A percentile compares a stretch with the other conserved stretches of the same genome.
phyloP scores from a whole-genome alignment of 2,888 invertebrate species.

The Apoda limacodes region DNA sequence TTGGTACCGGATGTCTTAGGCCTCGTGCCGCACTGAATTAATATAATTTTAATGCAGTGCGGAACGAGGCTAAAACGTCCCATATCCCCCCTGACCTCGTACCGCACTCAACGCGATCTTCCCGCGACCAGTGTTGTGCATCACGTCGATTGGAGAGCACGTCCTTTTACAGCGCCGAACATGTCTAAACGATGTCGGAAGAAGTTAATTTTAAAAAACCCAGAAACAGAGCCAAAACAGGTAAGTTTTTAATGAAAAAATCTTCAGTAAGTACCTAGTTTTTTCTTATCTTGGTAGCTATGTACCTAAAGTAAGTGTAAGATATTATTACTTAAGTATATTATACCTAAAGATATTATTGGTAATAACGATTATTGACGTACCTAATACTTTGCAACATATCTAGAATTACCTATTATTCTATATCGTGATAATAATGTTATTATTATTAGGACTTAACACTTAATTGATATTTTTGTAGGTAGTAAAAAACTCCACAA shows the following conservation, averaged over 20 bases:
- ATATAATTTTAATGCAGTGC: slow-evolving; percentile 17
- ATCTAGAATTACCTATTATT: too few species aligned
- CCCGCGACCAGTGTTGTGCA: slow-evolving; percentile 8
- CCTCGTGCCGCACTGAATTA: slow-evolving; percentile 10
- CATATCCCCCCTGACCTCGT: slow-evolving; percentile 12
- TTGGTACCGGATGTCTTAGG: slow-evolving; percentile 19
- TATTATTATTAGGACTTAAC: too few species aligned
- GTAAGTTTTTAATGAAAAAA: slow-evolving; percentile 11
- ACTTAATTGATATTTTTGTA: slow-evolving; percentile 7
- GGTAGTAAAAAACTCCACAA: slow-evolving; percentile 6
- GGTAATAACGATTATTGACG: slow-evolving; percentile 14
- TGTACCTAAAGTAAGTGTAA: slow-evolving; percentile 14
- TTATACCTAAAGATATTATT: slow-evolving; percentile 13
- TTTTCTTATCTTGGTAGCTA: slow-evolving; percentile 15
- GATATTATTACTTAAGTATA: slow-evolving; percentile 12
- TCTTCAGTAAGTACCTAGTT: too few species aligned
- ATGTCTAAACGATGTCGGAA: slow-evolving; percentile 9
- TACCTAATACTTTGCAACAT: slow-evolving; percentile 12
- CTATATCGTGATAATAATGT: too few species aligned
- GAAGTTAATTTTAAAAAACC: slow-evolving; percentile 9
- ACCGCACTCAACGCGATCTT: slow-evolving; percentile 15
- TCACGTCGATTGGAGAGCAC: slow-evolving; percentile 10
- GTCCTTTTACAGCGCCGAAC: slow-evolving; percentile 7
- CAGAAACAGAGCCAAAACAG: slow-evolving; percentile 10
- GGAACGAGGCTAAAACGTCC: slow-evolving; percentile 14